Percentiles rank a stretch among this genome's conserved stretches.
phyloP scores from a whole-genome alignment of 2,888 invertebrate species.

The Eupithecia exiguata region DNA sequence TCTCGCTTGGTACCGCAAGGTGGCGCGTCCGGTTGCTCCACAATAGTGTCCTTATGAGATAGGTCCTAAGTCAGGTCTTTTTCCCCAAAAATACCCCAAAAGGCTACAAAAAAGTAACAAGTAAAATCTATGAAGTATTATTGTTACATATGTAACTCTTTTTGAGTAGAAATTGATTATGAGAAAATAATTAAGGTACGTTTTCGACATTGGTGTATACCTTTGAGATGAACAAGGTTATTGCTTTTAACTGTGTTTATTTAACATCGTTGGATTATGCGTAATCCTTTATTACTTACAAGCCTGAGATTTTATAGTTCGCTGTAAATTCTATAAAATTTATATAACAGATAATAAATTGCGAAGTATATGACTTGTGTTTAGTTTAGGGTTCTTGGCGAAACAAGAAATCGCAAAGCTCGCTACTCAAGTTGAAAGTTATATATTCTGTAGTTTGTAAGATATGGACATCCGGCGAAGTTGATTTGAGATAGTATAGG shows the following conservation, averaged over 20 bases:
- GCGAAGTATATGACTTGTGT: constrained; percentile 3
- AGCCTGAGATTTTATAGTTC: constrained; percentile 19
- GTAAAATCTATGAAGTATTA: no score
- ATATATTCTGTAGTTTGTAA: no score
- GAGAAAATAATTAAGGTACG: no score
- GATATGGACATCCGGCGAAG: no score
- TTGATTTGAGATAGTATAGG: no score
- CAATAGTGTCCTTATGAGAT: no score
- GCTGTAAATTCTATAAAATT: constrained; percentile 19
- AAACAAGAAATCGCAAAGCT: not conserved
- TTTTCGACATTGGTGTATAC: not conserved
- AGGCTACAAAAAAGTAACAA: not conserved
- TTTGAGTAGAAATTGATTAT: no score
- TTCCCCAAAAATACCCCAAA: not conserved
- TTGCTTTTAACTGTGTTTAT: not conserved
- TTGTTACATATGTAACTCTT: no score
- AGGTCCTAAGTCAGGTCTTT: not conserved
- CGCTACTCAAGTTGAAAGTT: no score
- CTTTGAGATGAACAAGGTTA: not conserved
- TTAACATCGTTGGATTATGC: not conserved
- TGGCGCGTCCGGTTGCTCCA: no score
- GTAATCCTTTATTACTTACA: constrained; percentile 5
- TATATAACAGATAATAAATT: constrained; percentile 19
- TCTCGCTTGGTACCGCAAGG: no score
- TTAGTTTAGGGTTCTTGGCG: constrained; percentile 18